Conservation (phyloP, 2,113 vertebrate species). For the Mesocricetus auratus region DNA sequence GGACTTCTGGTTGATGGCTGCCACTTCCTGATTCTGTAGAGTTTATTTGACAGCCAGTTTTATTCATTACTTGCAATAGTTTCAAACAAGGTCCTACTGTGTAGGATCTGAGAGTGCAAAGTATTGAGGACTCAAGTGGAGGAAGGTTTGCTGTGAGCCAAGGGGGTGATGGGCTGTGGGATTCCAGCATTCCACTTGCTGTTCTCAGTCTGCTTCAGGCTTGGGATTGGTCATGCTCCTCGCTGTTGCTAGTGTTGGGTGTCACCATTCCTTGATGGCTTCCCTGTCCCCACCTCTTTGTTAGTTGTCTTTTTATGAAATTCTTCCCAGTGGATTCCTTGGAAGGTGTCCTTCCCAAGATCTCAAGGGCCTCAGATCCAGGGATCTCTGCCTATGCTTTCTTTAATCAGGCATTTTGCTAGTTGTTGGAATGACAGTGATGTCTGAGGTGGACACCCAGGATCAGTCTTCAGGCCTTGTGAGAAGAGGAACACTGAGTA, state of each 20-base stretch:
- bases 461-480: background rate
- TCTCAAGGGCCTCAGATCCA: background rate
- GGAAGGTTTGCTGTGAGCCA: background rate
- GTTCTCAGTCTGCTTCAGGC: background rate
- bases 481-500: background rate
- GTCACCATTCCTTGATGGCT: background rate
- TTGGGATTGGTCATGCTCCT: background rate
- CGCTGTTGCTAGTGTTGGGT: background rate
- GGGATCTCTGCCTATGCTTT: background rate
- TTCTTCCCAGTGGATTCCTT: background rate
- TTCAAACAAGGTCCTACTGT: background rate
- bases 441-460: background rate
- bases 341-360: background rate
- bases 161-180: accelerated
- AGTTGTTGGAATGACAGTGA: background rate
- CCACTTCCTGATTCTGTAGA: constrained; percentile 28
- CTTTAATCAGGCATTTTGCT: background rate
- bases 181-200: background rate
- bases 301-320: background rate
- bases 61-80: constrained; percentile 27
- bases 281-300: background rate
- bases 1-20: constrained; percentile 41
- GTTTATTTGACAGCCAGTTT: constrained; percentile 27
- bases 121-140: background rate
- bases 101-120: constrained; percentile 5